These are phyloP conservation scores for Tiphia femorata DNA, from an alignment of 2,888 invertebrate species.

Conservation along the genomic window DNA sequence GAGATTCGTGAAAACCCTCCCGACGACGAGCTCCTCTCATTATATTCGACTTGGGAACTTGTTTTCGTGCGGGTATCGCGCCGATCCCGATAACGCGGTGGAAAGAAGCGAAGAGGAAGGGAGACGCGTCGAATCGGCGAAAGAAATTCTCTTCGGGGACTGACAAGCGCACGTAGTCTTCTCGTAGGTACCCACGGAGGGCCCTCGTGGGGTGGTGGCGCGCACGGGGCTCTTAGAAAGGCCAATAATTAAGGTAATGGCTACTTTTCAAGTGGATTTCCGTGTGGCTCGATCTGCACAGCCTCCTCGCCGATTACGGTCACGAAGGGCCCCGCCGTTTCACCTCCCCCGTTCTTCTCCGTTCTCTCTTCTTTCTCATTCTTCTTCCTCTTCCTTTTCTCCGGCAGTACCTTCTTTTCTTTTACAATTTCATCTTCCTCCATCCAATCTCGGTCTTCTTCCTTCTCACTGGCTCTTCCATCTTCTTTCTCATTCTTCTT, in stretches of 20 bases:
- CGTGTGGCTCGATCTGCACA: slow-evolving; percentile 59
- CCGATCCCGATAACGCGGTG: no score
- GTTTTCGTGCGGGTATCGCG: no score
- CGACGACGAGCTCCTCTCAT: no score
- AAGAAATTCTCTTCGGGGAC: no score
- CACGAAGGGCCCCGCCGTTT: slow-evolving; percentile 50
- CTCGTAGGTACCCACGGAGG: no score
- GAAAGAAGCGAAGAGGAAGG: no score
- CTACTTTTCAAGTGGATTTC: slow-evolving; percentile 68
- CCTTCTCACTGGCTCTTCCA: slow-evolving; percentile 14
- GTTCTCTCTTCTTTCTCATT: slow-evolving; percentile 9
- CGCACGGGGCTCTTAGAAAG: slow-evolving; percentile 55
- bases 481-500: not conserved
- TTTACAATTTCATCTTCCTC: slow-evolving; percentile 20
- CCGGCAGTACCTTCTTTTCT: slow-evolving; percentile 11
- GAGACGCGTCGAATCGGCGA: no score
- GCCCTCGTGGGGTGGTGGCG: no score
- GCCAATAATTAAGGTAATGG: slow-evolving; percentile 67
- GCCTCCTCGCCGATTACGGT: slow-evolving; percentile 32
- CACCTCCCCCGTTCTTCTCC: slow-evolving; percentile 24
- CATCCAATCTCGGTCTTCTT: slow-evolving; percentile 49
- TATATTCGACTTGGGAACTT: no score
- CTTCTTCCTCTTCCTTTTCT: slow-evolving; percentile 6
- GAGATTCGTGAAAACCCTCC: no score
- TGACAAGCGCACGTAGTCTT: no score